A percentile compares a stretch with the other conserved stretches of the same genome.
Evolutionary conservation across 2,888 invertebrate species (phyloP).

Genomic region (Eupithecia dodoneata): DNA sequence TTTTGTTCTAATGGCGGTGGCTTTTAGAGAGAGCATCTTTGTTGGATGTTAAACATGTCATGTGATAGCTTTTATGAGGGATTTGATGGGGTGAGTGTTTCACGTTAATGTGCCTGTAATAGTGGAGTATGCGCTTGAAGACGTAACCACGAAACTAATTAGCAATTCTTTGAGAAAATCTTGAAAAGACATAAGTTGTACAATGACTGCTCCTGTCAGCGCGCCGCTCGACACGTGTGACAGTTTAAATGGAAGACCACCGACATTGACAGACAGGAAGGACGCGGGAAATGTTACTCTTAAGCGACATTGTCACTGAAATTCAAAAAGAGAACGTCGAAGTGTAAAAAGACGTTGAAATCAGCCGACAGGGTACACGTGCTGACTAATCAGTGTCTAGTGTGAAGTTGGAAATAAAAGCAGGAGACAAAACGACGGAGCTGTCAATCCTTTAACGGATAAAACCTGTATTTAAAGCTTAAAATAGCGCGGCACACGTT

Average conservation of each 20-base stretch:
- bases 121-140: conserved; percentile 26
- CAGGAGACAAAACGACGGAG: conserved; percentile 57
- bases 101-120: conserved; percentile 26
- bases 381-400: conserved; percentile 67
- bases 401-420: conserved; percentile 60
- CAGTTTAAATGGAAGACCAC: conserved; percentile 33
- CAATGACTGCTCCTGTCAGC: conserved; percentile 33
- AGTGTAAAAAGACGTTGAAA: conserved; percentile 55
- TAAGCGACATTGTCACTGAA: conserved; percentile 49
- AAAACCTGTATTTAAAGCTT: conserved; percentile 60
- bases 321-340: conserved; percentile 48
- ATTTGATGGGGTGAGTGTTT: conserved; percentile 48
- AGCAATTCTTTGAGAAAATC: conserved; percentile 18
- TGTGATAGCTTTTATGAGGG: conserved; percentile 58
- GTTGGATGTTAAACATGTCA: conserved; percentile 57
- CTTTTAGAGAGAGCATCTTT: conserved; percentile 67
- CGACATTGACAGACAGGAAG: conserved; percentile 38
- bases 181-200: conserved; percentile 17
- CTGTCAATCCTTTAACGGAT: conserved; percentile 59
- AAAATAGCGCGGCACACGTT: conserved; percentile 59
- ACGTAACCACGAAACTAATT: conserved; percentile 14
- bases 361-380: conserved; percentile 56
- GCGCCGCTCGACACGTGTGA: conserved; percentile 32
- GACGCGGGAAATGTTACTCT: conserved; percentile 43
- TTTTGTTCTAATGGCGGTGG: conserved; percentile 69